Evolutionary conservation across 2,797 vertebrate species (phyloP).

Genomic region (Peromyscus nudipes): DNA sequence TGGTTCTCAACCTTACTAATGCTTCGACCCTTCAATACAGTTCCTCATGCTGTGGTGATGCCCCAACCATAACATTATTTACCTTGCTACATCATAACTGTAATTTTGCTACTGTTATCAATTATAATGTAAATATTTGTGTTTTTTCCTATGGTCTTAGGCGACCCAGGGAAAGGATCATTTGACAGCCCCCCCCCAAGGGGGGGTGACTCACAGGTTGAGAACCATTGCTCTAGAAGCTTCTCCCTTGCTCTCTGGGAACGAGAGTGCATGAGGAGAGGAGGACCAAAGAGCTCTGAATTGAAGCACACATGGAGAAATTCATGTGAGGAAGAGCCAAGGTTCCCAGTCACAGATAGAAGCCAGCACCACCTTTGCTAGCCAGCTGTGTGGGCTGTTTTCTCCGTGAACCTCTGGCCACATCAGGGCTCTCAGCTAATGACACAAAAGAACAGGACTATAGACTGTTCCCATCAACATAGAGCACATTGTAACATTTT

Average conservation of each 20-base stretch:
- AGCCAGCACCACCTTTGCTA: not conserved
- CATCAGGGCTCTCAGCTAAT: too few relatives aligned
- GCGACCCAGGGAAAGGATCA: too few relatives aligned
- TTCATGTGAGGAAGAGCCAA: not conserved
- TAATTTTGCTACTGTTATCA: not conserved
- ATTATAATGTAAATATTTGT: not conserved
- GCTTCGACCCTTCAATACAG: too few relatives aligned
- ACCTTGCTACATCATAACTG: not conserved
- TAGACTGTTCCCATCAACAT: not conserved
- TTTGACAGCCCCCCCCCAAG: too few relatives aligned
- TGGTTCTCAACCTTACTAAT: not conserved
- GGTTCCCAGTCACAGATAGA: too few relatives aligned
- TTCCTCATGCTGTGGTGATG: not conserved
- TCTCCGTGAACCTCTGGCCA: too few relatives aligned
- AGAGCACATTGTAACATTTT: not conserved
- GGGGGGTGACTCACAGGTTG: not conserved
- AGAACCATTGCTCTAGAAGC: not conserved
- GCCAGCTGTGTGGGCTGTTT: not conserved
- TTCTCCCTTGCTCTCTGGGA: not conserved
- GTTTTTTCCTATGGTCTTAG: too few relatives aligned
- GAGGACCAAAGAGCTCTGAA: not conserved
- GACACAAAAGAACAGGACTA: not conserved
- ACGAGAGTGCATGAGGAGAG: not conserved
- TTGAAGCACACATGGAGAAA: not conserved
- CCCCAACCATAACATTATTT: not conserved